These are phyloP conservation scores for Orestias chungarensis DNA, from an alignment of 2,797 vertebrate species.

Conservation along the genomic window DNA sequence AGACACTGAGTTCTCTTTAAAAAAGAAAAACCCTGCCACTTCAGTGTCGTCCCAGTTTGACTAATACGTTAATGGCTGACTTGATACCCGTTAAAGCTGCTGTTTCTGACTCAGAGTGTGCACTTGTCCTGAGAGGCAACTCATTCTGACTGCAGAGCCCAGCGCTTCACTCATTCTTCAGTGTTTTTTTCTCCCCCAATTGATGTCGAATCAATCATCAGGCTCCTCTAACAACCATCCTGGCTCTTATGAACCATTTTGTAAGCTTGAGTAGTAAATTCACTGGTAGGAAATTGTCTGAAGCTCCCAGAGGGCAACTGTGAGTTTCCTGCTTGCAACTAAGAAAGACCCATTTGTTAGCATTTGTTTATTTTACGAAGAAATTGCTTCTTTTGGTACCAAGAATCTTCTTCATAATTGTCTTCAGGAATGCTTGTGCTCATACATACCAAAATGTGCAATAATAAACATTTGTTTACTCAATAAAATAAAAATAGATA, in stretches of 20 bases:
- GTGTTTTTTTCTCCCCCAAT: background rate
- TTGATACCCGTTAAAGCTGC: constrained; percentile 38
- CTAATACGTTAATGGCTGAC: constrained; percentile 51
- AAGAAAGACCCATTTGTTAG: no score
- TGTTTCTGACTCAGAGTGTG: constrained; percentile 30
- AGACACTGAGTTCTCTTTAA: constrained; percentile 40
- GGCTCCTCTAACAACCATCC: constrained; percentile 10
- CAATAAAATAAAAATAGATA: background rate
- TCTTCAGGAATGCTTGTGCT: background rate
- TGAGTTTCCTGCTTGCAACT: background rate
- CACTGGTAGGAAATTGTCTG: constrained; percentile 3
- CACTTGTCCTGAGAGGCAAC: constrained; percentile 45
- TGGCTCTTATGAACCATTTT: background rate
- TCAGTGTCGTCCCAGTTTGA: constrained; percentile 37
- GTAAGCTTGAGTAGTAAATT: background rate
- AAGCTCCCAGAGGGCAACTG: constrained; percentile 1
- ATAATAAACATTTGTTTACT: background rate
- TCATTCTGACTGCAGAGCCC: constrained; percentile 23
- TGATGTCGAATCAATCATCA: constrained; percentile 2
- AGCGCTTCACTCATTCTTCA: constrained; percentile 27
- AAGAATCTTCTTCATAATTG: background rate
- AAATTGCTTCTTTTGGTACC: background rate
- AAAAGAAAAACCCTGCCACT: constrained; percentile 37
- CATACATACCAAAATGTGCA: background rate
- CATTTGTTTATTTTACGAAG: background rate